phyloP scores from a whole-genome alignment of 2,888 invertebrate genomes.

The Coelopa pilipes region DNA sequence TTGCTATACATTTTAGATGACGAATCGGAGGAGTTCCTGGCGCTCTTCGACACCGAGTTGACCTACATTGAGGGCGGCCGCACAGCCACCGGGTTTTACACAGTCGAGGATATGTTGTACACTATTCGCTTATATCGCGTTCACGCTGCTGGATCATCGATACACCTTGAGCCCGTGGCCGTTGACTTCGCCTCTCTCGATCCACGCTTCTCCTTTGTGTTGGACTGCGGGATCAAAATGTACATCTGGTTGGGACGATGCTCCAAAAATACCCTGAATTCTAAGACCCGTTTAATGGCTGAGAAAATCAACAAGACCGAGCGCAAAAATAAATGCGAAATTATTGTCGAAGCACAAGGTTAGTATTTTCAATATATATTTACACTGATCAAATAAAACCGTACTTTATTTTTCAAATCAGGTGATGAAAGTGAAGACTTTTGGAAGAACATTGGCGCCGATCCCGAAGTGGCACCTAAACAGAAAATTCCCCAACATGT shows the following conservation, averaged over 20 bases:
- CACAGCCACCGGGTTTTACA: constrained; percentile 96
- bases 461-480: constrained; percentile 63
- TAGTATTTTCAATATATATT: constrained; percentile 4
- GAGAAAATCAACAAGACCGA: constrained; percentile 99
- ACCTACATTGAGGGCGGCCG: constrained; percentile 96
- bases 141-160: constrained; percentile 85
- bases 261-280: constrained; percentile 88
- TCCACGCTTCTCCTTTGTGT: constrained; percentile 89
- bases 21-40: constrained; percentile 95
- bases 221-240: constrained; percentile 87
- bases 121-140: constrained; percentile 87
- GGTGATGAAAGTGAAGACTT: constrained; percentile 85
- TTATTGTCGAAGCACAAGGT: constrained; percentile 82
- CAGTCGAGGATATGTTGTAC: constrained; percentile 91
- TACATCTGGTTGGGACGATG: constrained; percentile 86
- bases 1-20: constrained; percentile 71
- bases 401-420: constrained; percentile 23
- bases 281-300: constrained; percentile 81
- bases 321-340: constrained; percentile 92
- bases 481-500: constrained; percentile 65
- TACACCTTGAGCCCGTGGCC: constrained; percentile 90
- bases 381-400: neutral
- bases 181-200: constrained; percentile 81
- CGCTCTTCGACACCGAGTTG: constrained; percentile 89
- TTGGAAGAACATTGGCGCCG: constrained; percentile 77